phyloP scores from a whole-genome alignment of 2,797 vertebrate genomes.

The Halcyon chelicuti region DNA sequence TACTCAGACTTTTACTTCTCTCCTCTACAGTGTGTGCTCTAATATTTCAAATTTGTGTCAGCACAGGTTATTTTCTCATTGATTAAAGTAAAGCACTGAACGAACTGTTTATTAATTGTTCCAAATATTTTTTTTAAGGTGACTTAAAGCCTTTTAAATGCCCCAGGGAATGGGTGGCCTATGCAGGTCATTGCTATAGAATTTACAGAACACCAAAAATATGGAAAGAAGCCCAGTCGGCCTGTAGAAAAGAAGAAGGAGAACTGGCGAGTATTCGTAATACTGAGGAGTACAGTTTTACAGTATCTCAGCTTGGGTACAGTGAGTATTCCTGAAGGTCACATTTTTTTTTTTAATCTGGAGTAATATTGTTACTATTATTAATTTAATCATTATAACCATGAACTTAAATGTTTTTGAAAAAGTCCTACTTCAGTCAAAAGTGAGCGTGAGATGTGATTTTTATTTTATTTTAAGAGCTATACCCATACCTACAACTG shows the following conservation, averaged over 20 bases:
- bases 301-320: slow-evolving; percentile 90
- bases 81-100: neutral
- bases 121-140: slow-evolving; percentile 61
- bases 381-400: neutral
- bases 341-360: neutral
- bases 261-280: slow-evolving; percentile 90
- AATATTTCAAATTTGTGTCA: neutral
- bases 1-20: neutral
- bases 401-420: neutral
- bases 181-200: slow-evolving; percentile 88
- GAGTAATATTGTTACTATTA: neutral
- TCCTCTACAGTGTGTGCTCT: neutral
- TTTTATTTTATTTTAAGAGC: neutral
- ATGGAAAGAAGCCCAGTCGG: slow-evolving; percentile 85
- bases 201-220: slow-evolving; percentile 84
- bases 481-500: neutral
- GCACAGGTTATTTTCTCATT: neutral
- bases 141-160: slow-evolving; percentile 82
- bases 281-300: slow-evolving; percentile 92
- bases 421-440: neutral
- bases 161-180: slow-evolving; percentile 86
- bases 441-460: neutral
- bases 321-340: slow-evolving; percentile 77
- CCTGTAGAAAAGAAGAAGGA: slow-evolving; percentile 89
- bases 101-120: neutral